These are phyloP conservation scores for Acrossocheilus wenchowensis DNA, from an alignment of 2,797 vertebrate genomes.

Conservation along the genomic window DNA sequence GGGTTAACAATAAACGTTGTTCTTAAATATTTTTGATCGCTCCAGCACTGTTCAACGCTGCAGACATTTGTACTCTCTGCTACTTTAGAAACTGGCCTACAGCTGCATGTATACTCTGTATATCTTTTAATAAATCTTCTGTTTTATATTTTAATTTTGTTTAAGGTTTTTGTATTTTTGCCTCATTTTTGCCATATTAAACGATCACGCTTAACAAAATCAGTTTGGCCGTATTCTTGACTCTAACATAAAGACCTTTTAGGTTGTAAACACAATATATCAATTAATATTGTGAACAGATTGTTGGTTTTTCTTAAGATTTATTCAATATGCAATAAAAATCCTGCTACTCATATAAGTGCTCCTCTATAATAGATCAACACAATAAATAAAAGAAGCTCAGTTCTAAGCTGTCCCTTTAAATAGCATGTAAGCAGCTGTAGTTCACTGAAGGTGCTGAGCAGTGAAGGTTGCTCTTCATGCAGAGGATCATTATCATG, in stretches of 20 bases:
- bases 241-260: neutral
- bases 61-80: neutral
- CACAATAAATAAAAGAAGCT: too few species aligned
- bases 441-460: too few species aligned
- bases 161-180: too few species aligned
- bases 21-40: neutral
- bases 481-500: too few species aligned
- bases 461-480: too few species aligned
- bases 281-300: too few species aligned
- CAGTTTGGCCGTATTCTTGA: neutral
- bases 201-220: neutral
- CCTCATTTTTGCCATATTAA: neutral
- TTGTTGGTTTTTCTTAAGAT: too few species aligned
- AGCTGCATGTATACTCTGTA: neutral
- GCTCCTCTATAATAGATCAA: too few species aligned
- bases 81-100: neutral
- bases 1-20: neutral
- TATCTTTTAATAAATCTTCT: neutral
- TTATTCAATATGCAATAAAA: too few species aligned
- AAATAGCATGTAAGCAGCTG: too few species aligned
- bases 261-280: neutral
- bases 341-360: too few species aligned
- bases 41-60: neutral
- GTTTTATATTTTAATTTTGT: neutral
- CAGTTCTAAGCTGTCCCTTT: too few species aligned